phyloP scores from a whole-genome alignment of 2,797 vertebrate species.

The Premnoplex brunnescens region DNA sequence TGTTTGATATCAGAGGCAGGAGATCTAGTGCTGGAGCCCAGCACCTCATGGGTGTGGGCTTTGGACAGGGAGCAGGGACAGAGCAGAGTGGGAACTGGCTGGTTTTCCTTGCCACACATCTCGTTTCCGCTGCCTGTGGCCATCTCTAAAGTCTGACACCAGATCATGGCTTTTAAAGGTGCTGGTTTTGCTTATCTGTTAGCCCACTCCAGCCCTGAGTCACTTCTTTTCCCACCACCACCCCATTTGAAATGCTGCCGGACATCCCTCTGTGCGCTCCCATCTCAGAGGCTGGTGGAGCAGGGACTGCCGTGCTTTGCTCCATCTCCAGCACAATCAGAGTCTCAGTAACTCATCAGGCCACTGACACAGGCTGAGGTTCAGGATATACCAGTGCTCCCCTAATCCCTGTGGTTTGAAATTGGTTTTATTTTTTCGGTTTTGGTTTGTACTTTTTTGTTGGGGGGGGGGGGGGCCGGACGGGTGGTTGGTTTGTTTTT shows the following conservation, averaged over 20 bases:
- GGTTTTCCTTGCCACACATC: neutral
- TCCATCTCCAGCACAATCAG: neutral
- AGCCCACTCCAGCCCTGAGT: slow-evolving; percentile 31
- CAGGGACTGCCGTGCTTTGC: neutral
- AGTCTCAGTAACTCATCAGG: accelerated
- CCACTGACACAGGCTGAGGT: neutral
- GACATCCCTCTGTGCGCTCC: neutral
- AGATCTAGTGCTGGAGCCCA: neutral
- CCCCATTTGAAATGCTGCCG: neutral
- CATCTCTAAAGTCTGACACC: neutral
- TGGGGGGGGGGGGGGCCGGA: too few relatives aligned
- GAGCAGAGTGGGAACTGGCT: neutral
- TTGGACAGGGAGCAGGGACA: neutral
- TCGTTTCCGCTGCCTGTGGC: neutral
- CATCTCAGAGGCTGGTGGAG: neutral
- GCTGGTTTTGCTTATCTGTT: neutral
- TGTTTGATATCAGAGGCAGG: accelerated
- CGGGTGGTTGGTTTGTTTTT: too few relatives aligned
- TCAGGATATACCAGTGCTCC: neutral
- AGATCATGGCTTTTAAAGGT: neutral
- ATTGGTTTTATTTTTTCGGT: too few relatives aligned
- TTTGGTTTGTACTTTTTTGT: too few relatives aligned
- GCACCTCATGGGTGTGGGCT: accelerated
- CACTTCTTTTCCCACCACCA: slow-evolving; percentile 33
- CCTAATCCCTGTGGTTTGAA: neutral